Conservation (phyloP, 2,113 vertebrate species). For the Ariopsis seemanni region DNA sequence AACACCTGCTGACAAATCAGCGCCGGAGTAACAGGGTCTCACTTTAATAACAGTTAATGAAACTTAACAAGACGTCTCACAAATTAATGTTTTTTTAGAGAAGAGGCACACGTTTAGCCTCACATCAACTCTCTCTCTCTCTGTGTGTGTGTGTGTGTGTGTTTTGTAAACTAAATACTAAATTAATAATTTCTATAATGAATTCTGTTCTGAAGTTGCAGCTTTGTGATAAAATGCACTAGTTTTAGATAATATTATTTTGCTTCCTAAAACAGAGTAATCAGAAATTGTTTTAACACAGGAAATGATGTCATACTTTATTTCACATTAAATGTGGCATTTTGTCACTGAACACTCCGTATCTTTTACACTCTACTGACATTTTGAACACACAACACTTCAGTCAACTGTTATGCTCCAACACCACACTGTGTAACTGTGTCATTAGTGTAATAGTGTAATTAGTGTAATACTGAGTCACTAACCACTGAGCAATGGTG, state of each 20-base stretch:
- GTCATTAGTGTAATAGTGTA: neutral
- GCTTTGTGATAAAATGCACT: too few relatives aligned
- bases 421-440: neutral
- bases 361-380: neutral
- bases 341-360: neutral
- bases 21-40: neutral
- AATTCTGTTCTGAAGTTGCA: too few relatives aligned
- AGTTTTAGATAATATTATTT: too few relatives aligned
- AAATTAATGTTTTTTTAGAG: neutral
- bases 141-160: conserved; percentile 3
- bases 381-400: neutral
- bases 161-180: neutral
- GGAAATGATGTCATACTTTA: too few relatives aligned
- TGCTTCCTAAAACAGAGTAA: too few relatives aligned
- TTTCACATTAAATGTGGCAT: too few relatives aligned
- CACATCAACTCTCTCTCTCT: neutral
- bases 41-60: neutral
- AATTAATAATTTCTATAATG: neutral
- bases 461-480: neutral
- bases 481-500: neutral
- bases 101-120: neutral
- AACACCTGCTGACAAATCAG: neutral
- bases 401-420: neutral
- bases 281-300: too few relatives aligned
- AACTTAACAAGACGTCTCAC: neutral